Percentiles rank a stretch among this genome's conserved stretches.
These are phyloP conservation scores for Pluvianellus socialis DNA, from an alignment of 2,113 vertebrate genomes.

Conservation along the genomic window DNA sequence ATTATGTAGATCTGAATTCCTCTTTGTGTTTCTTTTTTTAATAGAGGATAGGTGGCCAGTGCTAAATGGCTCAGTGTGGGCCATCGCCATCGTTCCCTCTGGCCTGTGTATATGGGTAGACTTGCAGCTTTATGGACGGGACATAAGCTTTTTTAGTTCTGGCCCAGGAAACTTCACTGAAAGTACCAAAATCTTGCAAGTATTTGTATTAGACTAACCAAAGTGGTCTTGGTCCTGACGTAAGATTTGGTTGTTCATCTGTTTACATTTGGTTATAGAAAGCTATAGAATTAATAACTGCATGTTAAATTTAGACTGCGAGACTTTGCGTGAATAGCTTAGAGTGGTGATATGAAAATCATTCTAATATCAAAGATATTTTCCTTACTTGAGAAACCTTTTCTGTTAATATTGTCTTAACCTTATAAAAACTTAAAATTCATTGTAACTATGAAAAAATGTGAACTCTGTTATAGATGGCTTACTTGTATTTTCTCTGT, in stretches of 20 bases:
- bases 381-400: neutral
- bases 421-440: neutral
- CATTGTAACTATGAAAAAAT: neutral
- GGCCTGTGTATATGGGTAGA: neutral
- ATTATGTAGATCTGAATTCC: neutral
- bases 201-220: neutral
- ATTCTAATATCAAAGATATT: neutral
- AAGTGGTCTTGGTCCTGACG: neutral
- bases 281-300: neutral
- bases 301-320: neutral
- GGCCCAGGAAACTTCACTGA: neutral
- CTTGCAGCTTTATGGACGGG: neutral
- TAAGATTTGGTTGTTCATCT: neutral
- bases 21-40: neutral
- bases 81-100: neutral
- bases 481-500: neutral
- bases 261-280: neutral
- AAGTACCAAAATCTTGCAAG: neutral
- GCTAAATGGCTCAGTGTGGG: neutral
- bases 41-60: neutral
- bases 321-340: neutral
- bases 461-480: neutral
- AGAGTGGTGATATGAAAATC: neutral
- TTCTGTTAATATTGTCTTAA: neutral
- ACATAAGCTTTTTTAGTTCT: neutral